phyloP scores from a whole-genome alignment of 1,140 invertebrate genomes.

The Drusus annulatus region DNA sequence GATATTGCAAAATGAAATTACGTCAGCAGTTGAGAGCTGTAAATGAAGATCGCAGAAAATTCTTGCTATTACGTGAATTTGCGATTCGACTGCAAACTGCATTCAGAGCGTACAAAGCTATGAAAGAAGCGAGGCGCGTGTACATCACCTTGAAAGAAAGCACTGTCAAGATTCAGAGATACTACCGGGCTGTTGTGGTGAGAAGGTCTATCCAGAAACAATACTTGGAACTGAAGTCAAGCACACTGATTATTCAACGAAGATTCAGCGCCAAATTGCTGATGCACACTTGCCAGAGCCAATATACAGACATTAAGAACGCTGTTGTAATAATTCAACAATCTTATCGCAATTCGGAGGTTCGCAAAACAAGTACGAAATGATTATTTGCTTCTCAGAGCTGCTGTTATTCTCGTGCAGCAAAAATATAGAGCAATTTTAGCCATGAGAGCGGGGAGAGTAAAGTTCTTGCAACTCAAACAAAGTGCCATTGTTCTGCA shows the following conservation, averaged over 20 bases:
- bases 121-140: conserved; percentile 58
- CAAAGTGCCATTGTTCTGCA: conserved; percentile 65
- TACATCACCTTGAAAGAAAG: conserved; percentile 52
- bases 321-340: conserved; percentile 66
- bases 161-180: conserved; percentile 52
- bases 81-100: conserved; percentile 60
- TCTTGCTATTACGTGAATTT: conserved; percentile 60
- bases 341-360: conserved; percentile 64
- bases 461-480: conserved; percentile 62
- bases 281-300: conserved; percentile 62
- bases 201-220: conserved; percentile 48
- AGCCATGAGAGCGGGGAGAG: conserved; percentile 57
- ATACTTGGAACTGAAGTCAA: conserved; percentile 62
- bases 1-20: conserved; percentile 43
- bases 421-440: conserved; percentile 7
- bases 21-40: conserved; percentile 29
- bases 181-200: conserved; percentile 39
- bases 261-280: conserved; percentile 66
- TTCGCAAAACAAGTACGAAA: conserved; percentile 57
- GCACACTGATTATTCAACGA: conserved; percentile 65
- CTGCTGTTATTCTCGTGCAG: conserved; percentile 51
- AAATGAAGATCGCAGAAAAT: conserved; percentile 54
- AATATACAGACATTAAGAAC: conserved; percentile 61
- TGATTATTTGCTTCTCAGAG: conserved; percentile 60
- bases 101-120: conserved; percentile 58